Conservation (phyloP, 2,797 vertebrate genomes). For the Bucorvus abyssinicus region DNA sequence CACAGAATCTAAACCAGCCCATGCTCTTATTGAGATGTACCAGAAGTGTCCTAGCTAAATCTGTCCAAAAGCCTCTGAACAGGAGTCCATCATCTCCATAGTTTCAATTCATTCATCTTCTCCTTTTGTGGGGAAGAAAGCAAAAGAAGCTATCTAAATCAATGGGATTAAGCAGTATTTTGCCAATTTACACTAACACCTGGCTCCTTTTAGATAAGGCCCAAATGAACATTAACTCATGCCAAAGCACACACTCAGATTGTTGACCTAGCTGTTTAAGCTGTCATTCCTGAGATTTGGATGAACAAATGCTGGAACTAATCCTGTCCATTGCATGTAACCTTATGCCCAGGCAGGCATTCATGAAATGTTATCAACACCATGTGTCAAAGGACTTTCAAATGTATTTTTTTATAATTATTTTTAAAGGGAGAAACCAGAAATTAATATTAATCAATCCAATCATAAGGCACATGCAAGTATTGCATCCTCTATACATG, state of each 20-base stretch:
- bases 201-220: slow-evolving; percentile 61
- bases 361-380: slow-evolving; percentile 30
- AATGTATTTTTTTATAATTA: background rate
- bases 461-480: background rate
- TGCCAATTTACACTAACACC: slow-evolving; percentile 53
- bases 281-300: slow-evolving; percentile 37
- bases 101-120: slow-evolving; percentile 34
- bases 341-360: slow-evolving; percentile 5
- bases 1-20: background rate
- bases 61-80: background rate
- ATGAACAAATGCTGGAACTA: slow-evolving; percentile 27
- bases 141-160: slow-evolving; percentile 29
- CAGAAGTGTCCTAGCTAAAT: background rate
- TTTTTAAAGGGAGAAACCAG: background rate
- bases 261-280: slow-evolving; percentile 57
- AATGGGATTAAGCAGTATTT: slow-evolving; percentile 46
- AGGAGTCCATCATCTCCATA: background rate
- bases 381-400: background rate
- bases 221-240: background rate
- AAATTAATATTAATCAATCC: background rate
- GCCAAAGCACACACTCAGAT: slow-evolving; percentile 47
- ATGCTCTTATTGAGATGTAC: background rate
- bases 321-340: slow-evolving; percentile 38
- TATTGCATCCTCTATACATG: background rate
- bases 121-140: slow-evolving; percentile 20